These are phyloP conservation scores for Danio kyathit DNA, from an alignment of 2,797 vertebrate species.

Conservation along the genomic window DNA sequence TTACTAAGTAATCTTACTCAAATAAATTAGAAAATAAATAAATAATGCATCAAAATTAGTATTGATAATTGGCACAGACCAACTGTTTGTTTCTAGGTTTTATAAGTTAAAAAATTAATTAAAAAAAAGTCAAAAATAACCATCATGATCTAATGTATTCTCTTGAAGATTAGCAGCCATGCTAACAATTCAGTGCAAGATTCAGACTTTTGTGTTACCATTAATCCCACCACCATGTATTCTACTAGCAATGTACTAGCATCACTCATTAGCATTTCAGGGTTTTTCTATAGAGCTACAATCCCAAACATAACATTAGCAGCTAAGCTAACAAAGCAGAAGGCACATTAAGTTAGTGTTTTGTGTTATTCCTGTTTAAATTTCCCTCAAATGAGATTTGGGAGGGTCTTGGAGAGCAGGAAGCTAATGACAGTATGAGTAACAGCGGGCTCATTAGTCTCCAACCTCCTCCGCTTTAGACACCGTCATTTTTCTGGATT, in stretches of 20 bases:
- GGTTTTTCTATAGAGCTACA: not conserved
- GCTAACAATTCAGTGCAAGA: conserved; percentile 6
- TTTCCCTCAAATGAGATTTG: conserved; percentile 21
- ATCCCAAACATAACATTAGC: conserved; percentile 18
- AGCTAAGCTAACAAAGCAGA: conserved; percentile 6
- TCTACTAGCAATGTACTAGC: not conserved
- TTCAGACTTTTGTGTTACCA: conserved; percentile 1
- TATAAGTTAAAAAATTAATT: too few species aligned
- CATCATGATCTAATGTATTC: not conserved
- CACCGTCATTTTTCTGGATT: conserved; percentile 35
- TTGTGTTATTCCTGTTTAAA: not conserved
- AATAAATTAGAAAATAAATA: not conserved
- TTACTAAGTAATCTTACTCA: not conserved
- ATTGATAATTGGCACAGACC: not conserved
- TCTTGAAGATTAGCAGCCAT: not conserved
- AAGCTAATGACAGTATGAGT: conserved; percentile 33
- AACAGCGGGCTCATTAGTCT: conserved; percentile 28
- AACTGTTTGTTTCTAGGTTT: too few species aligned
- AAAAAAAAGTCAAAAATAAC: not conserved
- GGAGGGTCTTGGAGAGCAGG: not conserved
- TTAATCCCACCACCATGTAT: not conserved
- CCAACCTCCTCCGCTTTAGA: conserved; percentile 1
- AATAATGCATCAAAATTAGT: not conserved
- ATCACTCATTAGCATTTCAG: not conserved
- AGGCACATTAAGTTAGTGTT: not conserved